Percentiles rank a stretch among this genome's conserved stretches.
phyloP scores from a whole-genome alignment of 2,113 vertebrate species.

The Gadus chalcogrammus region DNA sequence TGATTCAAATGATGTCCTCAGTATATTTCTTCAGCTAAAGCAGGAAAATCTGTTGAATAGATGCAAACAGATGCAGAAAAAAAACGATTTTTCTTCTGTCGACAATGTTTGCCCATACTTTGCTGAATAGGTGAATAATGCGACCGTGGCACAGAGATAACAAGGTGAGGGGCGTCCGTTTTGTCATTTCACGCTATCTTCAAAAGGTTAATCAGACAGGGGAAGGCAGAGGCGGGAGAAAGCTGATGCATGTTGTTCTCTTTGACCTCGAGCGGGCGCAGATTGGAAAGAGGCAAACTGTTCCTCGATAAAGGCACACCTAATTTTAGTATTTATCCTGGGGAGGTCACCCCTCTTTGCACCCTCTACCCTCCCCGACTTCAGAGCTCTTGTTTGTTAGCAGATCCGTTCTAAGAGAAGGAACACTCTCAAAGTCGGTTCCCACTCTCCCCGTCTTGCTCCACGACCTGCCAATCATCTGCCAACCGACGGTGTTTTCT shows the following conservation, averaged over 20 bases:
- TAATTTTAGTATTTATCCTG: constrained; percentile 16
- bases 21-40: too few relatives aligned
- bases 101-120: too few relatives aligned
- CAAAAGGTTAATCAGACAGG: background rate
- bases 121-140: too few relatives aligned
- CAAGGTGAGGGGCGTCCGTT: too few relatives aligned
- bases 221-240: background rate
- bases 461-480: constrained; percentile 23
- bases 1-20: too few relatives aligned
- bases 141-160: too few relatives aligned
- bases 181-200: too few relatives aligned
- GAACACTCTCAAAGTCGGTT: constrained; percentile 10
- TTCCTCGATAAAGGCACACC: constrained; percentile 16
- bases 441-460: constrained; percentile 21
- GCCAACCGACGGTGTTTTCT: constrained; percentile 12
- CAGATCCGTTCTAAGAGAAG: constrained; percentile 38
- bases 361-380: too few relatives aligned
- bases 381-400: background rate
- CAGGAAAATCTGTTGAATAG: too few relatives aligned
- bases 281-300: background rate
- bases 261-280: background rate
- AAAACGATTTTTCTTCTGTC: too few relatives aligned
- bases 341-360: background rate
- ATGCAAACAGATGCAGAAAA: too few relatives aligned
- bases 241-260: background rate